Base-by-base conservation (phyloP, 1,140 invertebrate genomes). In the Drosophila biarmipes region DNA sequence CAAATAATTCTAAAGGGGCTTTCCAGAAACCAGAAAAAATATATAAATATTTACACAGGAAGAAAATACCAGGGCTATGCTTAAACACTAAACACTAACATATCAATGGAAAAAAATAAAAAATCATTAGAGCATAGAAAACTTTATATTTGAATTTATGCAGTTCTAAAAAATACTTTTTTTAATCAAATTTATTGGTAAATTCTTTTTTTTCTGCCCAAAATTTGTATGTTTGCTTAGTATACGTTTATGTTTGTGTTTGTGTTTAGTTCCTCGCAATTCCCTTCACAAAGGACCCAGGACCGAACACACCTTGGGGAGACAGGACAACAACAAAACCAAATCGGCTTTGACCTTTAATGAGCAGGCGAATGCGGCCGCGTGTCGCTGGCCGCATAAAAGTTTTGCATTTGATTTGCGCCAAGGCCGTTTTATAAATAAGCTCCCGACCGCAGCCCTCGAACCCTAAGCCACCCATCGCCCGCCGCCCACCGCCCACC, bases 391-490 rank as follows among this genome's bases (percentile, higher is more conserved):
- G 62, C 72, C 73, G 80, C 64, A 78, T 53, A 64, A 56, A 76
- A 82, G 72, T 57, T 87, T 89, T 87, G 84, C 82, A 87, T 87
- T 89, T 76, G 84, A 89, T 89, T 87, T 89, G 75, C 79, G 72
- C 66, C 74, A 89, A 89, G 84, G 84, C 84, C 73, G 85, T 78
- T 89, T 87, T 84, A 84, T 90, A 89, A 89, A 89, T 89, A 89
- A 68, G 67, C 78, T 35, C 35, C 66, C 40, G 42, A 45, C 76
- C 72, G 42, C 52, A 72, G 34, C 11, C 52, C 53, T 57, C 40
- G 4, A 27, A 19, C 53, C 38, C 34, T 31, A 56, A 48, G 48
- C 38, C 45, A 56, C 42, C 31, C 56, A 66, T 37, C 17, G 17
- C 10, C 17, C 43, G 29, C 17, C 21, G 24, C 35, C 15, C 37